These are phyloP conservation scores for Cassiopea xamachana DNA, from an alignment of 30 jellyfish, hydroid and myxozoan species.

Conservation along the genomic window DNA sequence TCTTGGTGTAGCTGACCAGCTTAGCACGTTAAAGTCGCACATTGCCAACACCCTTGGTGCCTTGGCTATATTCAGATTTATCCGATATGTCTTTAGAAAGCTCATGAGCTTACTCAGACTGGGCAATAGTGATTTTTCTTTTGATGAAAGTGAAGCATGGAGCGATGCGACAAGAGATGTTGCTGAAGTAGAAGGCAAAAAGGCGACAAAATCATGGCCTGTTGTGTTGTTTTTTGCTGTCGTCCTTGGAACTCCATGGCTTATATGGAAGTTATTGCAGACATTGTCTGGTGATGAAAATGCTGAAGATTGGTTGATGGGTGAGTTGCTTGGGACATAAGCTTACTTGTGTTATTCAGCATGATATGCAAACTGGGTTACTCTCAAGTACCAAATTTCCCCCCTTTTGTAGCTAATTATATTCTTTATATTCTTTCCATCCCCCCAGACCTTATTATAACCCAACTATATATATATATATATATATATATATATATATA, in stretches of 20 bases:
- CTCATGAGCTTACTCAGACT: conserved; percentile 58
- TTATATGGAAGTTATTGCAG: conserved; percentile 85
- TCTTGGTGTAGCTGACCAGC: conserved; percentile 91
- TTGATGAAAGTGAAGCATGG: conserved; percentile 70
- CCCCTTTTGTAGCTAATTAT: too few relatives aligned
- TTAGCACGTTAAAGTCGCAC: conserved; percentile 56
- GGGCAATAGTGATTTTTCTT: conserved; percentile 19
- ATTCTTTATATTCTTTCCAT: too few relatives aligned
- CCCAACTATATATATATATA: too few relatives aligned
- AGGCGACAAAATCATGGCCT: conserved; percentile 77
- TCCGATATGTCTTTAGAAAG: conserved; percentile 60
- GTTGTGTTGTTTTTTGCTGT: conserved; percentile 79
- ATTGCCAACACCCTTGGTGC: conserved; percentile 78
- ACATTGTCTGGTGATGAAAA: conserved; percentile 57
- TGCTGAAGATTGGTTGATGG: conserved; percentile 72
- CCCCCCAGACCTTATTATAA: too few relatives aligned
- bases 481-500: too few relatives aligned
- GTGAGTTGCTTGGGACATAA: conserved; percentile 18
- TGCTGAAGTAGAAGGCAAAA: conserved; percentile 21
- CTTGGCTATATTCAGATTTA: conserved; percentile 44
- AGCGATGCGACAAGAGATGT: conserved; percentile 33
- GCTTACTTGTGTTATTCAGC: neutral
- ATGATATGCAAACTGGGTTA: too few relatives aligned
- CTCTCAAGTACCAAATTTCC: too few relatives aligned
- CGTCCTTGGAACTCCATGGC: conserved; percentile 90